Evolutionary conservation across 2,113 vertebrate species (phyloP), one percentile per base, ranked within the genome.

Genomic region (Corythoichthys intestinalis): DNA sequence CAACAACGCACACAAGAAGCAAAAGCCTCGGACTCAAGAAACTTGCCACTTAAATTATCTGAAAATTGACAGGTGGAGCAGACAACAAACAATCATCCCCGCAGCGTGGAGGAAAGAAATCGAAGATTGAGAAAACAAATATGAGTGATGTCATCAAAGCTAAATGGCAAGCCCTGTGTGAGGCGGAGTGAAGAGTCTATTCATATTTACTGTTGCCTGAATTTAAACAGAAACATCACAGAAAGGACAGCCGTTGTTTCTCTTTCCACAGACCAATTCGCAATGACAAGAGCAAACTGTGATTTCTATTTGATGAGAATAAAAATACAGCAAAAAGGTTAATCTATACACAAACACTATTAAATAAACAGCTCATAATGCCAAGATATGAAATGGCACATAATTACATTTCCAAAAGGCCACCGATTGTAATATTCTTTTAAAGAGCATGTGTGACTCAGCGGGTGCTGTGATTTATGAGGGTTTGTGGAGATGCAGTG

Each of bases 71-170:
- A 88, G 78, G 65, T 71, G n/a, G 77, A 66, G 74, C 85, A 84
- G 89, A 90, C 89, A 88, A 91, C 89, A 91, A 90, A 92, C 87
- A 91, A 87, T 86, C 85, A 81, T 83, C 78, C 77, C 66, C 4
- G 41, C 71, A 71, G 82, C 68, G 46, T 46, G 48, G 59, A 60
- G 53, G 52, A 52, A 50, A 53, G 39, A 81, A 81, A 90, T 90
- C 84, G 85, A 90, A 91, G 75, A 39, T 67, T 73, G 83, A 71
- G 73, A 88, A 91, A 86, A 87, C 81, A 87, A 87, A 88, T 74
- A 88, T 6, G 85, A 67, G 72, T 76, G 81, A 86, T 79, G 86
- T 86, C 76, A 89, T 83, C 77, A 62, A 63, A 72, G 77, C 77
- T 86, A 90, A 91, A 92, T 90, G 86, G 84, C 90, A 88, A 74